Evolutionary conservation across 2,888 invertebrate genomes (phyloP).

Genomic region (Drosophila mimica): DNA sequence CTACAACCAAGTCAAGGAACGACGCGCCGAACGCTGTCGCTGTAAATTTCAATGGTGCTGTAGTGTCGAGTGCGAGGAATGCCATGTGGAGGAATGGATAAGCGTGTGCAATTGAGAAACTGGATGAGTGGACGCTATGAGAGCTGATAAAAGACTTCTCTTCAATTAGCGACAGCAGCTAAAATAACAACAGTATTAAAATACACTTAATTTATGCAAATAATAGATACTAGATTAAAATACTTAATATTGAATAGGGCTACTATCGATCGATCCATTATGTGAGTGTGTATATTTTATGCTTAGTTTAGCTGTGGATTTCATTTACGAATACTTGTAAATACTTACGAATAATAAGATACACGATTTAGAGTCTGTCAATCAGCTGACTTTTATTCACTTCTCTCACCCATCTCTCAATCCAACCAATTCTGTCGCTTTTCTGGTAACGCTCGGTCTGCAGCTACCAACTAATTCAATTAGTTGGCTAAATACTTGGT

Average conservation of each 20-base stretch:
- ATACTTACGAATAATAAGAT: conserved; percentile 70
- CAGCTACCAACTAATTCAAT: conserved; percentile 62
- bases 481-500: conserved; percentile 63
- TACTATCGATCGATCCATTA: conserved; percentile 27
- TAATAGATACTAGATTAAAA: conserved; percentile 44
- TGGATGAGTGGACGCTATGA: conserved; percentile 13
- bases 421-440: conserved; percentile 5
- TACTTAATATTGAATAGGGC: conserved; percentile 45
- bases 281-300: conserved; percentile 52
- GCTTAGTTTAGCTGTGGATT: conserved; percentile 64
- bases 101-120: conserved; percentile 93
- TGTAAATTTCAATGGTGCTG: conserved; percentile 98
- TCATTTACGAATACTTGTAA: conserved; percentile 61
- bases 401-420: not conserved
- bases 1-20: conserved; percentile 91
- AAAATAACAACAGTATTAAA: conserved; percentile 30
- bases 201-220: conserved; percentile 44
- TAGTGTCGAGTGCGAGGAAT: conserved; percentile 94
- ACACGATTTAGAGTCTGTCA: conserved; percentile 67
- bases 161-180: conserved; percentile 32
- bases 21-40: conserved; percentile 92
- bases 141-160: conserved; percentile 52
- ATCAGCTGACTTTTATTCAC: conserved; percentile 69
- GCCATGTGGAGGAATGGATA: conserved; percentile 94
- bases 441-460: conserved; percentile 39